Evolutionary conservation across 35 echinoderm and acorn worm genomes (phyloP), one percentile per base, ranked within the genome.

Genomic region (Diadema setosum): DNA sequence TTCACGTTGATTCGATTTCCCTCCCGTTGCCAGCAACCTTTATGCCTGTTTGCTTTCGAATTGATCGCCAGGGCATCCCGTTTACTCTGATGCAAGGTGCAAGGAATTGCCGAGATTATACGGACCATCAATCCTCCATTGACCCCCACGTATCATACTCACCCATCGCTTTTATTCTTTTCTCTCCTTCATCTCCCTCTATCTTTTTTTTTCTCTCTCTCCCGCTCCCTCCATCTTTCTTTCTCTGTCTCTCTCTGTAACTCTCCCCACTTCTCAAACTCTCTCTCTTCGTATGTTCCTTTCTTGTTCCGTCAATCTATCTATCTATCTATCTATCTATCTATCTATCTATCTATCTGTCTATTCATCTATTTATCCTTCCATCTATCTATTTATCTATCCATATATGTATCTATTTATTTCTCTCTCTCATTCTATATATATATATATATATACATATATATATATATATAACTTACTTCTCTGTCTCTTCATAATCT

Each of bases 81-180:
- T 76, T 78, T 78, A 78, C 44, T 78, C 73, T 78, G 44, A 39
- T 78, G 73, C 73, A 78, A 78, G 73, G 73, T 78, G 73, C 37
- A 3, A 36, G 24, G 73, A 14, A 44, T 3, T 44, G 73, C 29
- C 34, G 21, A 44, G 73, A 44, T 42, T 78, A 42, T 41, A 41
- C 40, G 11, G 8, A 29, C 35, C 35, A 78, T 78, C 73, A 78
- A 78, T 41, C 73, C 73, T 39, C 37, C 73, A 78, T 78, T 78
- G 73, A 78, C 73, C 73, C 73, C 63, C 63, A 67, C 63, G 63
- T 34, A 26, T 67, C 24, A n/a, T 34, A 67, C 37, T 12, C 5
- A 7, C 27, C 18, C 4, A 67, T 3, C 0, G 29, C 17, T 11
- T 15, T 31, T 26, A 34, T 33, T 12, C 12, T 67, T 67, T 60